Base-by-base conservation (phyloP, 2,888 invertebrate genomes). In the Mythimna lalbum region DNA sequence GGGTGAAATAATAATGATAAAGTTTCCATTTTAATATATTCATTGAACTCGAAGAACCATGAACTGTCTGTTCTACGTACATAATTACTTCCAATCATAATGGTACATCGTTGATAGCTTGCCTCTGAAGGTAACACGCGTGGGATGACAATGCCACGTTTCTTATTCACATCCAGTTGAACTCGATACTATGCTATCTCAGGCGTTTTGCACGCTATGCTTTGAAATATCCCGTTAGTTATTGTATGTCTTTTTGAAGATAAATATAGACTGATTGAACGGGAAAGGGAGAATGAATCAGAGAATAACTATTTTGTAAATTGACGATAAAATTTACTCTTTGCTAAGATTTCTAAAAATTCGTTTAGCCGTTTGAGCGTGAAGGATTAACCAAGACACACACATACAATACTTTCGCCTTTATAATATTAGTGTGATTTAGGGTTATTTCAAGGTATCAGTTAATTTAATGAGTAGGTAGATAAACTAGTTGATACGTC, bases 81-180 rank as follows among this genome's bases (percentile, higher is more conserved):
- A 61, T 79, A 66, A 75, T 75, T 63, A 80, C 27, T 9, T 0
- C 14, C 23, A n/a, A 80, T 80, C 76, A 39, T 80, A 56, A 56
- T 64, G 33, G 76, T 43, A 75, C 61, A 80, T 80, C 80, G 55
- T 53, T 64, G 76, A 77, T 75, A 68, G 64, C 60, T 23, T 50
- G 52, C 56, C 49, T 47, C 43, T 69, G 68, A 62, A 64, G 60
- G 21, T 39, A 19, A 80, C 1, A 7, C 39, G 52, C 63, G 80
- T 77, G 76, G 80, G 77, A 77, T 64, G 56, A 10, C n/a, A 23
- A 0, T 63, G 31, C 55, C 49, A 50, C 23, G 67, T 68, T 68
- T 77, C 76, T 56, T 49, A 67, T 62, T 64, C 63, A 62, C 2
- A 73, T 55, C 67, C 36, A 68, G 63, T 80, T 47, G 2, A 60